A percentile compares a stretch with the other conserved stretches of the same genome.
Evolutionary conservation across 2,113 vertebrate genomes (phyloP).

Genomic region (Forbesichthys papilliferus): DNA sequence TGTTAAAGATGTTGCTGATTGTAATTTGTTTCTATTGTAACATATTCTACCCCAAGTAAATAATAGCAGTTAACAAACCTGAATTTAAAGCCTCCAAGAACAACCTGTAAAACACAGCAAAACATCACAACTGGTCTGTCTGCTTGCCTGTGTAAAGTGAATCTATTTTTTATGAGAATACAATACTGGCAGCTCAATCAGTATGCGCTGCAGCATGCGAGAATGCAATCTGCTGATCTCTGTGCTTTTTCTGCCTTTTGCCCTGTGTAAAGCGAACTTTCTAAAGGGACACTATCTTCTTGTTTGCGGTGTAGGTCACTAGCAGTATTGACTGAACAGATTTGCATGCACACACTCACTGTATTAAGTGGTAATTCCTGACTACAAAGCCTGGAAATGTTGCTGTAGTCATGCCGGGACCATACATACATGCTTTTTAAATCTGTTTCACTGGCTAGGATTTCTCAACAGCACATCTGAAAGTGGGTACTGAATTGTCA

Average conservation of each 20-base stretch:
- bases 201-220: slow-evolving; percentile 59
- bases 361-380: slow-evolving; percentile 44
- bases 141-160: slow-evolving; percentile 45
- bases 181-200: slow-evolving; percentile 62
- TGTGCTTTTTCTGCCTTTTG: slow-evolving; percentile 60
- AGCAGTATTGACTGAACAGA: slow-evolving; percentile 42
- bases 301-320: slow-evolving; percentile 59
- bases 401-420: slow-evolving; percentile 11
- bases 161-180: slow-evolving; percentile 65
- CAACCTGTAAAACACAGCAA: slow-evolving; percentile 22
- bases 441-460: slow-evolving; percentile 21
- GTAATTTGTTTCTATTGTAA: too few relatives aligned
- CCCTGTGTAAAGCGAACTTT: slow-evolving; percentile 59
- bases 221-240: slow-evolving; percentile 53
- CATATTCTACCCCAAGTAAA: too few relatives aligned
- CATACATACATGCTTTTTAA: slow-evolving; percentile 10
- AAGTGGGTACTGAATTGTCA: not conserved
- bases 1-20: too few relatives aligned
- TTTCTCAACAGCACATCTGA: slow-evolving; percentile 5
- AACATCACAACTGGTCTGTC: slow-evolving; percentile 40
- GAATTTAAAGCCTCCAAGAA: not conserved
- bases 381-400: slow-evolving; percentile 29
- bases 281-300: slow-evolving; percentile 47
- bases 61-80: too few relatives aligned
- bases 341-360: slow-evolving; percentile 32